Evolutionary conservation across 2,888 invertebrate genomes (phyloP).

Genomic region (Acrocyrtus sp.): DNA sequence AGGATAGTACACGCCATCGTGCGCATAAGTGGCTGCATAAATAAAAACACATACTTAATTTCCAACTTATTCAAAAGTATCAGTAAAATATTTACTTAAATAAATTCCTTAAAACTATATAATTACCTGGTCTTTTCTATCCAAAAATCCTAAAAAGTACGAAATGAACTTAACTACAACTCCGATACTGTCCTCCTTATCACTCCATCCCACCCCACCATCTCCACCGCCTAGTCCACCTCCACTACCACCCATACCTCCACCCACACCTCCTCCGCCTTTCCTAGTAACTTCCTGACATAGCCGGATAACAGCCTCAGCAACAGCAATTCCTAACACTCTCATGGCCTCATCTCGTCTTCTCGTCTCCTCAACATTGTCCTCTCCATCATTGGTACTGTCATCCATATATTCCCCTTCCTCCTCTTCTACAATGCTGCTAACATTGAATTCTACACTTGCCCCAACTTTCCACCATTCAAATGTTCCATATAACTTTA

Average conservation of each 20-base stretch:
- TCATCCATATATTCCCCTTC: too few relatives aligned
- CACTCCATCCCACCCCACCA: too few relatives aligned
- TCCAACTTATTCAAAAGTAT: too few relatives aligned
- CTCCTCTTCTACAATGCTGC: not conserved
- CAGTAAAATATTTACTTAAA: not conserved
- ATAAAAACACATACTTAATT: too few relatives aligned
- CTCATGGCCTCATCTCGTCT: too few relatives aligned
- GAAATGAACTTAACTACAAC: not conserved
- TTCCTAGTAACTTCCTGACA: too few relatives aligned
- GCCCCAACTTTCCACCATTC: not conserved
- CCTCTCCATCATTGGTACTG: too few relatives aligned
- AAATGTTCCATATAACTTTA: not conserved
- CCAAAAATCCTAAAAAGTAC: not conserved
- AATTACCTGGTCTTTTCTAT: conserved; percentile 1
- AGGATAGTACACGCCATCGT: not conserved
- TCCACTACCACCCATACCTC: too few relatives aligned
- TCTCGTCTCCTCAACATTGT: too few relatives aligned
- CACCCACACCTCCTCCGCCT: too few relatives aligned
- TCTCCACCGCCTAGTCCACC: too few relatives aligned
- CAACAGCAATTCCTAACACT: not conserved
- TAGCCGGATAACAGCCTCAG: too few relatives aligned
- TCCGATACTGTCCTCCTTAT: not conserved
- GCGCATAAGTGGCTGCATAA: not conserved
- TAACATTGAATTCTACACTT: not conserved
- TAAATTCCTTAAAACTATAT: not conserved